These are phyloP conservation scores for Dendroctonus ponderosae DNA, from an alignment of 1,140 invertebrate species.

Conservation along the genomic window DNA sequence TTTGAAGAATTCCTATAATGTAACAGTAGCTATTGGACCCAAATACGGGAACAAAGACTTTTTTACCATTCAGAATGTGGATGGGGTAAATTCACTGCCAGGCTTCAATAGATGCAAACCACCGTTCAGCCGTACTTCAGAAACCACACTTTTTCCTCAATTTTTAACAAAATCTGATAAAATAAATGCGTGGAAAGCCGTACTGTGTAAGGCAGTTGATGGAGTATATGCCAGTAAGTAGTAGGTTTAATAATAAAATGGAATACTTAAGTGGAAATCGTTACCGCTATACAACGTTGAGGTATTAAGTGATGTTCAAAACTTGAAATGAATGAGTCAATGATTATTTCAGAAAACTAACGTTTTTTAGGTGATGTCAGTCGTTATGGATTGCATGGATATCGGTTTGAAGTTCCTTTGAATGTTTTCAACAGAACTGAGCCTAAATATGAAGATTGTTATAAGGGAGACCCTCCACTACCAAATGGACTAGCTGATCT, in stretches of 20 bases:
- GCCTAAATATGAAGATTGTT: conserved; percentile 2
- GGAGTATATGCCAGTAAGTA: background rate
- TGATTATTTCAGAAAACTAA: background rate
- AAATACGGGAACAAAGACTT: conserved; percentile 11
- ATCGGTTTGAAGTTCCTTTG: background rate
- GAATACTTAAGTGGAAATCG: background rate
- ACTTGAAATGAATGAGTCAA: background rate
- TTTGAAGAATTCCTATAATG: conserved; percentile 3
- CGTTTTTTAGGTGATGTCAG: background rate
- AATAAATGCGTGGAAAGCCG: conserved; percentile 8
- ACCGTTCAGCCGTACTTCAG: conserved; percentile 8
- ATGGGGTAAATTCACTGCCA: background rate
- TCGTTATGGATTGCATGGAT: background rate
- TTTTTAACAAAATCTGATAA: conserved; percentile 3
- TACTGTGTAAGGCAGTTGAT: conserved; percentile 3
- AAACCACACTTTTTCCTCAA: conserved; percentile 16
- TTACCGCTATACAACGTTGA: too few relatives aligned
- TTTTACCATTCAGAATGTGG: conserved; percentile 1
- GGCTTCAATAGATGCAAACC: background rate
- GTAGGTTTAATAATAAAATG: background rate
- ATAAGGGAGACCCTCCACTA: background rate
- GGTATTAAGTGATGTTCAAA: too few relatives aligned
- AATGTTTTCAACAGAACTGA: background rate
- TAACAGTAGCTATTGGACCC: conserved; percentile 8
- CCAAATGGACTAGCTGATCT: conserved; percentile 1